phyloP scores from a whole-genome alignment of 2,797 vertebrate species.

The Muraenolepis orangiensis region DNA sequence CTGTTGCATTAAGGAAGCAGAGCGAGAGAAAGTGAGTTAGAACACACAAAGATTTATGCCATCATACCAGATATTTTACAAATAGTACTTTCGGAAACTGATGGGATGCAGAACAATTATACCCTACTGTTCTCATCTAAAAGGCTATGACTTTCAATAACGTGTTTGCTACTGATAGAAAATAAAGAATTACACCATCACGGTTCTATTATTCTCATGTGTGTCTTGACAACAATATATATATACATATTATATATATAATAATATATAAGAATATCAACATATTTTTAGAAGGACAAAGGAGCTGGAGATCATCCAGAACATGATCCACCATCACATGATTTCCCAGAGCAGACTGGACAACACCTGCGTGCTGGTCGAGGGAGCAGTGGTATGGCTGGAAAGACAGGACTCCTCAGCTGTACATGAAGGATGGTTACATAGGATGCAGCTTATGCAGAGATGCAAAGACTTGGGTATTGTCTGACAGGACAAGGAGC shows the following conservation, averaged over 20 bases:
- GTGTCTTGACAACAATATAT: background rate
- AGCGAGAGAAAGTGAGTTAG: too few relatives aligned
- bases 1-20: too few relatives aligned
- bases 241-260: too few relatives aligned
- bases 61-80: too few relatives aligned
- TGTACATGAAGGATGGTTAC: slow-evolving; percentile 11
- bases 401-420: background rate
- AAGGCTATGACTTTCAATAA: too few relatives aligned
- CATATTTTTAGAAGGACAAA: background rate
- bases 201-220: too few relatives aligned
- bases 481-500: background rate
- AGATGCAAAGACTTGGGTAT: slow-evolving; percentile 10
- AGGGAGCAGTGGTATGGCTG: background rate
- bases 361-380: background rate
- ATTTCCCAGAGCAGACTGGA: slow-evolving; percentile 9
- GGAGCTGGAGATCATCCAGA: slow-evolving; percentile 14
- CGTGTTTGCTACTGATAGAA: too few relatives aligned
- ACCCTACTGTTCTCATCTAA: too few relatives aligned
- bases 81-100: too few relatives aligned
- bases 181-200: too few relatives aligned
- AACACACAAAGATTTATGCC: too few relatives aligned
- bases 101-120: too few relatives aligned
- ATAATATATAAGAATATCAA: slow-evolving; percentile 12
- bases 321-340: slow-evolving; percentile 8
- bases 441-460: slow-evolving; percentile 17